Evolutionary conservation across 2,797 vertebrate genomes (phyloP).

Genomic region (Harpagifer antarcticus): DNA sequence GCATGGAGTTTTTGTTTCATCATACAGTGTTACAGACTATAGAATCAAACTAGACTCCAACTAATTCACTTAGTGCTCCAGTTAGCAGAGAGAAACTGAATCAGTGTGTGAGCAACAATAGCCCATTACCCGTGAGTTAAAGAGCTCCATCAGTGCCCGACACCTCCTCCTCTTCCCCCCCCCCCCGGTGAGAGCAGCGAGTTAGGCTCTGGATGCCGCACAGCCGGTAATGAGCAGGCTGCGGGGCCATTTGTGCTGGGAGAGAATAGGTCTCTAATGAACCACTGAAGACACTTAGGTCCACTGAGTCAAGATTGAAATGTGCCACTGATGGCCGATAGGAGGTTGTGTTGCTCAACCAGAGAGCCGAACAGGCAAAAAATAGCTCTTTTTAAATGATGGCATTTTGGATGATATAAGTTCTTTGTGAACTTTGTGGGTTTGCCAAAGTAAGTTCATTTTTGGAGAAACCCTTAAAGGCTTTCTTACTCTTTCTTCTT

Average conservation of each 20-base stretch:
- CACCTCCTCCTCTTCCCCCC: conserved; percentile 54
- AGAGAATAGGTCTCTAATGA: conserved; percentile 79
- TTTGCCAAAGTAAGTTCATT: conserved; percentile 30
- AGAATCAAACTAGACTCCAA: conserved; percentile 55
- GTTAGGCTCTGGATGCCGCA: conserved; percentile 62
- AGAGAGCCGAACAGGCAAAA: conserved; percentile 38
- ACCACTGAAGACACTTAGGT: conserved; percentile 72
- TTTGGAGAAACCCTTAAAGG: conserved; percentile 6
- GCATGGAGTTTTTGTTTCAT: conserved; percentile 17
- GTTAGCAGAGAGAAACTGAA: conserved; percentile 69
- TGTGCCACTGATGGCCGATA: conserved; percentile 70
- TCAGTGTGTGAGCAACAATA: conserved; percentile 72
- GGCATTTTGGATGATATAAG: conserved; percentile 39
- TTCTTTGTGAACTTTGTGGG: conserved; percentile 43
- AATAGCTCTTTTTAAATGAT: conserved; percentile 45
- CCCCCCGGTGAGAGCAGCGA: conserved; percentile 59
- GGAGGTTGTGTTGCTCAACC: conserved; percentile 67
- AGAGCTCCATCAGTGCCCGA: conserved; percentile 71
- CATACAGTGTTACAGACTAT: conserved; percentile 19
- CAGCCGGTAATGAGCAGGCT: conserved; percentile 78
- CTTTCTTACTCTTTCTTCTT: conserved; percentile 11
- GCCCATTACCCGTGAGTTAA: conserved; percentile 75
- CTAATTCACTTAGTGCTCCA: conserved; percentile 75
- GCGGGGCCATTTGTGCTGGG: conserved; percentile 71
- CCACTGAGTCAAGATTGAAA: conserved; percentile 73